phyloP scores from a whole-genome alignment of 2,113 vertebrate species.

The human region GRCh38 chr3:6734001-6734500 shows the following conservation, averaged over 20 bases:
- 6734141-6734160: background rate
- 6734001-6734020: background rate
- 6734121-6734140: background rate
- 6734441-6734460: background rate
- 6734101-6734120: background rate
- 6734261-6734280: background rate
- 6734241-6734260: background rate
- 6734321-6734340: background rate
- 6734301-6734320: background rate
- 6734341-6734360: background rate
- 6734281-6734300: background rate
- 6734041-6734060: background rate
- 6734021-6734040: rapidly evolving
- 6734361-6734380: background rate
- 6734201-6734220: background rate
- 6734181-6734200: background rate
- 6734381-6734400: background rate
- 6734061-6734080: background rate
- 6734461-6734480: background rate
- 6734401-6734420: background rate
- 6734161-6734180: background rate
- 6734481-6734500: background rate
- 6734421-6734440: background rate
- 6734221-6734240: background rate
- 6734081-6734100: background rate